phyloP scores from a whole-genome alignment of 2,113 vertebrate species.

The Salvelinus alpinus region DNA sequence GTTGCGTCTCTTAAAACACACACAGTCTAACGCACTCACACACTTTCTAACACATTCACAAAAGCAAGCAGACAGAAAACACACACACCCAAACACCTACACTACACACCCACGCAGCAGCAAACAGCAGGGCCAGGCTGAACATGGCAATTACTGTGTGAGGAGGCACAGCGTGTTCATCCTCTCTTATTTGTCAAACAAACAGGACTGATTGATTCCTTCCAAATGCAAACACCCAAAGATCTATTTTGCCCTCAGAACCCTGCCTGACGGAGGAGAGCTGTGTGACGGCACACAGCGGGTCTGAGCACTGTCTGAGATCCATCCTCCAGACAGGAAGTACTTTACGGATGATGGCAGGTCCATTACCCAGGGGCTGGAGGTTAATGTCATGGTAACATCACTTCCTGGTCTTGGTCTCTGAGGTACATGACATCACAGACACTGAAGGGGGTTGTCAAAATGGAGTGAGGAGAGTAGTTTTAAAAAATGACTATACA shows the following conservation, averaged over 20 bases:
- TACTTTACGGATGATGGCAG: neutral
- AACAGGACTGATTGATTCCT: too few relatives aligned
- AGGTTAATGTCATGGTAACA: neutral
- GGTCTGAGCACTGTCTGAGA: neutral
- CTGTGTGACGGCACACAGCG: neutral
- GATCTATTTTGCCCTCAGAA: neutral
- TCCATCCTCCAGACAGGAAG: neutral
- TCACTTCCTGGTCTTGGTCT: neutral
- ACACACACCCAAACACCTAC: too few relatives aligned
- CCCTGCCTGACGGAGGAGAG: neutral
- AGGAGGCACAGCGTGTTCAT: neutral
- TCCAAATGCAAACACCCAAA: too few relatives aligned
- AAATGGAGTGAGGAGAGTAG: too few relatives aligned
- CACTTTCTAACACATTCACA: neutral
- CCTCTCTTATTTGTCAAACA: too few relatives aligned
- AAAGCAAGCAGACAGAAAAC: neutral
- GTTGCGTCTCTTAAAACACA: neutral
- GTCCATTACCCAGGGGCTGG: neutral
- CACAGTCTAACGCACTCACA: neutral
- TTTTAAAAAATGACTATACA: too few relatives aligned
- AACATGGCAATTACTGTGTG: neutral
- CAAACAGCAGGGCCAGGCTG: neutral
- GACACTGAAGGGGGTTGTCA: neutral
- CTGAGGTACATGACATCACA: neutral
- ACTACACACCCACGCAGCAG: neutral